Percentiles rank a stretch among this genome's conserved stretches.
Conservation (phyloP, 2,888 invertebrate genomes). For the Zeuzera pyrina region DNA sequence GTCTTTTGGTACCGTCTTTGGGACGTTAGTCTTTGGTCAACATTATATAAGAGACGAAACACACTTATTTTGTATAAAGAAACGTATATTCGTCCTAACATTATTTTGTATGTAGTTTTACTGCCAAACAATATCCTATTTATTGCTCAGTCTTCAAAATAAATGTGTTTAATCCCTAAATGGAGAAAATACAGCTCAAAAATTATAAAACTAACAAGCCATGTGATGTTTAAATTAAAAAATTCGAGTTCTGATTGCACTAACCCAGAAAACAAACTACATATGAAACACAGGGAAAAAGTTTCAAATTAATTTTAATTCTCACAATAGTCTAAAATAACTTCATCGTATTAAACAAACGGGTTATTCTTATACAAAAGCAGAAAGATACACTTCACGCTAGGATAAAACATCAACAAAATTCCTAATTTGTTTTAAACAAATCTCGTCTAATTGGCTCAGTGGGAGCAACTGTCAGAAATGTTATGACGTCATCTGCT, state of each 20-base stretch:
- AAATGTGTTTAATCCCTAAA: no score
- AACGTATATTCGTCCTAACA: no score
- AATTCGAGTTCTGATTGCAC: background rate
- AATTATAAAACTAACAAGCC: no score
- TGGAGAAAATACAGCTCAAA: constrained; percentile 36
- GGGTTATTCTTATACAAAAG: constrained; percentile 41
- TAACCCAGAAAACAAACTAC: constrained; percentile 29
- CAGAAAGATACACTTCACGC: constrained; percentile 23
- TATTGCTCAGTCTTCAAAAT: no score
- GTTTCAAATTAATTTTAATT: constrained; percentile 71
- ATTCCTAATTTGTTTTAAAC: no score
- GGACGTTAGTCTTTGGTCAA: constrained; percentile 54
- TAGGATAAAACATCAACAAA: no score
- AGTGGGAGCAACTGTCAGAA: no score
- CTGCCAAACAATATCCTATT: no score
- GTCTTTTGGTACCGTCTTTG: constrained; percentile 60
- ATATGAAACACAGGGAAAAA: constrained; percentile 52
- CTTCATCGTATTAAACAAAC: constrained; percentile 48
- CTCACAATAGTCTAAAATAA: constrained; percentile 65
- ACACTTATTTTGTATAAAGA: background rate
- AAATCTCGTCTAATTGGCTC: no score
- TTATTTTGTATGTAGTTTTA: no score
- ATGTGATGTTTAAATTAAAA: background rate
- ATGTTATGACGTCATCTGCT: no score
- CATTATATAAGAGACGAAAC: no score